Percentiles rank a stretch among this genome's conserved stretches.
Conservation (phyloP, 2,113 vertebrate species). For the Micromys minutus region DNA sequence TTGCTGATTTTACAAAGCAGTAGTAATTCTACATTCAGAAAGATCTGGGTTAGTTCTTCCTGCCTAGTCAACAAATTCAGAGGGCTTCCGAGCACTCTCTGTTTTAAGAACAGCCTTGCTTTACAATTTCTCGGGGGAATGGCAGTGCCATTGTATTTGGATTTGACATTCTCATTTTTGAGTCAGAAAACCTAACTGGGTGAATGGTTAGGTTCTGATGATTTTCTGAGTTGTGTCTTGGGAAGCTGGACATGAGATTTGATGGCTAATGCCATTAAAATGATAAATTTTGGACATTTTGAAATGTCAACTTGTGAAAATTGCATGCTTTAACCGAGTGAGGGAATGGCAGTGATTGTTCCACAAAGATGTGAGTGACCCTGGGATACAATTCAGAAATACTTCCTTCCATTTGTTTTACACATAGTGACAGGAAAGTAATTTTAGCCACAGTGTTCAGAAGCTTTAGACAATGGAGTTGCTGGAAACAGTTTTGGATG, state of each 20-base stretch:
- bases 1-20: not conserved
- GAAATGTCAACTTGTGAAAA: constrained; percentile 38
- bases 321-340: not conserved
- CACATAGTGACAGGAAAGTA: constrained; percentile 8
- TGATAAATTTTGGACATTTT: constrained; percentile 35
- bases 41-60: not conserved
- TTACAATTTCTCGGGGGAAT: not conserved
- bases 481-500: constrained; percentile 14
- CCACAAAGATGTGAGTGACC: not conserved
- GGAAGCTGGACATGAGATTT: not conserved
- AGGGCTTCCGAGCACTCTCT: not conserved
- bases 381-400: constrained; percentile 34
- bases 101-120: not conserved
- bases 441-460: constrained; percentile 12
- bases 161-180: constrained; percentile 7
- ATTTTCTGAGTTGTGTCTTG: constrained; percentile 50
- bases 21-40: not conserved
- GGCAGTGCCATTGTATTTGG: not conserved
- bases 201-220: not conserved
- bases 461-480: constrained; percentile 10
- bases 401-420: constrained; percentile 35
- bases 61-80: not conserved
- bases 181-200: not conserved
- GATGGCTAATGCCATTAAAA: not conserved
- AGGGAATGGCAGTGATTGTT: not conserved